Conservation (phyloP, 2,113 vertebrate genomes). For the Dasyornis broadbenti region DNA sequence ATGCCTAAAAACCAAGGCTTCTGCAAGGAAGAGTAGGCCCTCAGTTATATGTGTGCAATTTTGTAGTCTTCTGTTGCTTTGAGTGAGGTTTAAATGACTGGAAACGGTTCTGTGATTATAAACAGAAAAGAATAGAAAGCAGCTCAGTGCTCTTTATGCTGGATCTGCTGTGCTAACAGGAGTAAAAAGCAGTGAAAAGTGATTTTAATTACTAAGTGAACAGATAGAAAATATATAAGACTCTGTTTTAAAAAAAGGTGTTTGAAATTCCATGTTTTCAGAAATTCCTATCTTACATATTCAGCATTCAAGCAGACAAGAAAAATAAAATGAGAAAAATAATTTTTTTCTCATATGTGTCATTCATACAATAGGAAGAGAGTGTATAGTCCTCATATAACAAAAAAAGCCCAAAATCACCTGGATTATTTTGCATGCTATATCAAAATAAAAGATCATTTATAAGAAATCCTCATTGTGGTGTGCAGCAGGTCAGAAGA, state of each 20-base stretch:
- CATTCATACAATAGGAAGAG: not conserved
- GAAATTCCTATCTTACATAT: not conserved
- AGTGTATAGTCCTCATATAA: not conserved
- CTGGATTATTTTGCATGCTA: not conserved
- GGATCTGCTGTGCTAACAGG: not conserved
- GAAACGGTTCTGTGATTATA: not conserved
- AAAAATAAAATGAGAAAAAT: constrained; percentile 5
- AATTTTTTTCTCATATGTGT: not conserved
- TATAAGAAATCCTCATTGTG: not conserved
- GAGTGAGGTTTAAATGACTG: not conserved
- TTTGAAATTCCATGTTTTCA: not conserved
- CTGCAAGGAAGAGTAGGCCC: not conserved
- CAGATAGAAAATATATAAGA: not conserved
- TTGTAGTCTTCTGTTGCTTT: not conserved
- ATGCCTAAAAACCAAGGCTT: not conserved
- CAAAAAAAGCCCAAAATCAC: not conserved
- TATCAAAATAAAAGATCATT: not conserved
- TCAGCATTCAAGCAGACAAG: not conserved
- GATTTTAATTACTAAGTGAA: constrained; percentile 2
- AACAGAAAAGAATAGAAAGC: not conserved
- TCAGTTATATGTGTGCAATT: not conserved
- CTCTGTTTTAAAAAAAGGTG: not conserved
- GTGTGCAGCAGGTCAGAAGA: not conserved
- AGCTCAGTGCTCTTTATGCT: not conserved
- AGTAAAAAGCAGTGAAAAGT: not conserved